phyloP scores from a whole-genome alignment of 2,888 invertebrate genomes.

The Tiliacea citrago region DNA sequence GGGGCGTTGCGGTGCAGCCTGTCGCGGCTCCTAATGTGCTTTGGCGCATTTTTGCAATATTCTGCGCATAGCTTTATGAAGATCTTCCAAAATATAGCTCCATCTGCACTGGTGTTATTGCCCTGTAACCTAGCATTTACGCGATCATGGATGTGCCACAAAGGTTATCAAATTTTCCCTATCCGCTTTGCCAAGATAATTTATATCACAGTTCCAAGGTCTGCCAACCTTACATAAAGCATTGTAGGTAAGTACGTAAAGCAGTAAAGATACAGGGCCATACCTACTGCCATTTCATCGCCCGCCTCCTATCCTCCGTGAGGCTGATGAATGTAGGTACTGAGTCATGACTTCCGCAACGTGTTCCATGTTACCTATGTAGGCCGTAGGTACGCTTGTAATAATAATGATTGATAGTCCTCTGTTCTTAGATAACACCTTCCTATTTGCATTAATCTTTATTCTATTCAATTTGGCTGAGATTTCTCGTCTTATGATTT shows the following conservation, averaged over 20 bases:
- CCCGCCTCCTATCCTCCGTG: not conserved
- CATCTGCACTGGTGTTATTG: too few species aligned
- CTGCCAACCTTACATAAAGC: constrained; percentile 16
- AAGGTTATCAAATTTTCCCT: not conserved
- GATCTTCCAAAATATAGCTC: too few species aligned
- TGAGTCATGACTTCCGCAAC: constrained; percentile 43
- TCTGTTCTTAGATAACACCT: constrained; percentile 13
- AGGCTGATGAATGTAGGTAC: not conserved
- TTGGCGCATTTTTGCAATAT: too few species aligned
- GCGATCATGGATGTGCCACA: not conserved
- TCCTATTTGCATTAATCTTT: constrained; percentile 41
- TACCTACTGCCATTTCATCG: not conserved
- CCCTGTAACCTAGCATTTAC: too few species aligned
- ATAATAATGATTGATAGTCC: constrained; percentile 48
- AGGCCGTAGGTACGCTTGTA: constrained; percentile 12
- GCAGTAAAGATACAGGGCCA: not conserved
- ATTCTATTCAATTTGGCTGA: not conserved
- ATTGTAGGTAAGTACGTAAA: not conserved
- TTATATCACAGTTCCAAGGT: not conserved
- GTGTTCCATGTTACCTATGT: not conserved
- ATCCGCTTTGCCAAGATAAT: not conserved
- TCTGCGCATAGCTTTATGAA: too few species aligned
- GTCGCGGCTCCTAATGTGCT: too few species aligned
- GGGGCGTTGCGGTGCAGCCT: too few species aligned
- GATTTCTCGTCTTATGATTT: not conserved